A percentile compares a stretch with the other conserved stretches of the same genome.
phyloP scores from a whole-genome alignment of 2,797 vertebrate genomes.

The Loriculus beryllinus region DNA sequence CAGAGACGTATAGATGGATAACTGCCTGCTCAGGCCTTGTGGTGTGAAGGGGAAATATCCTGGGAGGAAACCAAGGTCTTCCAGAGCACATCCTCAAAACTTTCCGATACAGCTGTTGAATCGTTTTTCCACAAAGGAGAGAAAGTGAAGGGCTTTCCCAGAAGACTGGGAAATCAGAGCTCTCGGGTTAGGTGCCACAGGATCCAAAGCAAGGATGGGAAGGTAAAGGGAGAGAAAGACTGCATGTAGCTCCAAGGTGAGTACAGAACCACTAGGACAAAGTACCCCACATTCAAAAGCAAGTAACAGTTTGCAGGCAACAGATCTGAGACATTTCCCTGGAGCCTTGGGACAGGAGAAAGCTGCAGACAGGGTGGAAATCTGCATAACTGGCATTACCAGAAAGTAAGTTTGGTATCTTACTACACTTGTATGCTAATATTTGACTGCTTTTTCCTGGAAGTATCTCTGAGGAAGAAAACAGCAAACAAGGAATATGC shows the following conservation, averaged over 20 bases:
- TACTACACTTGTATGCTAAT: not conserved
- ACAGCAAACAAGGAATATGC: not conserved
- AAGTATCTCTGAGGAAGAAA: not conserved
- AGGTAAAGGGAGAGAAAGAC: not conserved
- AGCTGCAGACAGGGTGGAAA: not conserved
- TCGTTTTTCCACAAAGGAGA: not conserved
- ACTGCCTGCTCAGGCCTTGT: not conserved
- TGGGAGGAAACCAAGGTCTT: not conserved
- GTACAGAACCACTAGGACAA: not conserved
- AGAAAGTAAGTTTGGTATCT: not conserved
- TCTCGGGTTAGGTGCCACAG: not conserved
- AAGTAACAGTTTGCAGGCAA: not conserved
- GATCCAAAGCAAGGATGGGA: not conserved
- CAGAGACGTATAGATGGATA: not conserved
- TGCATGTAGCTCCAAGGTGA: not conserved
- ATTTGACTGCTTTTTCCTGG: not conserved
- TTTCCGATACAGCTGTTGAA: not conserved
- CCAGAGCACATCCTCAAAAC: not conserved
- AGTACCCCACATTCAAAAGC: not conserved
- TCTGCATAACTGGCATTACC: not conserved
- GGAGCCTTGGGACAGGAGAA: not conserved
- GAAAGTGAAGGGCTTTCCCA: not conserved
- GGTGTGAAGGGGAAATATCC: not conserved
- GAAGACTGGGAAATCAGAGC: not conserved
- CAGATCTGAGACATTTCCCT: not conserved